Percentiles rank a stretch among this genome's conserved stretches.
These are phyloP conservation scores for Griposia aprilina DNA, from an alignment of 2,888 invertebrate species.

Conservation along the genomic window DNA sequence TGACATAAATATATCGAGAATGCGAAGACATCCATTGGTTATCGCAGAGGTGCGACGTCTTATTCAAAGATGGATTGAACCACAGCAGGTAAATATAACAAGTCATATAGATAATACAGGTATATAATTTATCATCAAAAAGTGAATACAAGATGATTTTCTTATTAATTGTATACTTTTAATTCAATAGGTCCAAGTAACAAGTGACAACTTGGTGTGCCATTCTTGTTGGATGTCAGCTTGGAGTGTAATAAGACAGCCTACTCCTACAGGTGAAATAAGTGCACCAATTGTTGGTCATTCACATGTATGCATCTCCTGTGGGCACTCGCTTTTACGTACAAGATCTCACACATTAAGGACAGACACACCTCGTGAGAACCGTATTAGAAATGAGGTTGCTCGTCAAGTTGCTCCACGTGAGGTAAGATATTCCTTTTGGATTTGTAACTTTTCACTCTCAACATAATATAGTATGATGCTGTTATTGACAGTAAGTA, in stretches of 20 bases:
- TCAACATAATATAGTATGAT: no score
- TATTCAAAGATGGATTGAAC: background rate
- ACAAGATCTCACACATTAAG: background rate
- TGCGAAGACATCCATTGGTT: conserved; percentile 3
- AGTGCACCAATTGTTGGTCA: background rate
- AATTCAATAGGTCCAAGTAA: background rate
- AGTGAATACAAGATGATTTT: background rate
- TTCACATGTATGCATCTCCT: background rate
- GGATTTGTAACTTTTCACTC: background rate
- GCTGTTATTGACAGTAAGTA: background rate
- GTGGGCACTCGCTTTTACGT: background rate
- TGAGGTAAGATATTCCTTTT: background rate
- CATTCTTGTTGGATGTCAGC: background rate
- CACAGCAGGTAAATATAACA: background rate
- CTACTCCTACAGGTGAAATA: background rate
- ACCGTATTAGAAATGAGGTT: background rate
- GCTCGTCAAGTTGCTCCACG: background rate
- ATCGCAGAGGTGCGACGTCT: background rate
- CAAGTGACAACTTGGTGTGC: conserved; percentile 1
- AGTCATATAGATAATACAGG: no score
- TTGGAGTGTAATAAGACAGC: background rate
- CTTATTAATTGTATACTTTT: background rate
- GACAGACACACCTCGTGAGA: background rate
- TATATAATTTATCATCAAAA: background rate
- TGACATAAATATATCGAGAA: conserved; percentile 3